These are phyloP conservation scores for Micromys minutus DNA, from an alignment of 2,113 vertebrate genomes.

Conservation along the genomic window DNA sequence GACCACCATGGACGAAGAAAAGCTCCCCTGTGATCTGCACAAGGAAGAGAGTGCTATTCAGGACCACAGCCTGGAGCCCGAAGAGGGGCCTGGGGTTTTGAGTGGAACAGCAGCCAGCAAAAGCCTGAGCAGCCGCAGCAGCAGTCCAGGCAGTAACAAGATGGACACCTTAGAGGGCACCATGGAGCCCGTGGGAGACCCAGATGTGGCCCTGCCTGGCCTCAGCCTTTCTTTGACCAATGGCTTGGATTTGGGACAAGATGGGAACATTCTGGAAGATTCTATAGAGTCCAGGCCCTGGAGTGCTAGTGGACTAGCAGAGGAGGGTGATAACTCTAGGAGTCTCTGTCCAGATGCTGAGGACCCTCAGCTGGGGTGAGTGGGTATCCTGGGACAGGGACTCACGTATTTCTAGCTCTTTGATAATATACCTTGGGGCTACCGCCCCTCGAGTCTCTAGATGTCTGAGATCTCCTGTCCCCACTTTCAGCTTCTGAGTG, in stretches of 20 bases:
- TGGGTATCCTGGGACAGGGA: background rate
- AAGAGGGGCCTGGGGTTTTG: constrained; percentile 19
- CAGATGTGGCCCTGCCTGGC: background rate
- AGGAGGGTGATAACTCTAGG: background rate
- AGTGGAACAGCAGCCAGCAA: constrained; percentile 7
- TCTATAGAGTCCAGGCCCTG: constrained; percentile 56
- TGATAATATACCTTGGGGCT: background rate
- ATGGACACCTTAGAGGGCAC: background rate
- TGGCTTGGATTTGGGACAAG: constrained; percentile 60
- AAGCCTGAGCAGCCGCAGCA: background rate
- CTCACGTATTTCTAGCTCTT: background rate
- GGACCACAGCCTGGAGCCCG: constrained; percentile 19
- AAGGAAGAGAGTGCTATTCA: background rate
- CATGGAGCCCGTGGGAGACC: background rate
- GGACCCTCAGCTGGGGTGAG: constrained; percentile 72
- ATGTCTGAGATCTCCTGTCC: background rate
- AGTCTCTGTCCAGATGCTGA: constrained; percentile 56
- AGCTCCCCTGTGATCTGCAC: background rate
- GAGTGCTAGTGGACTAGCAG: constrained; percentile 17
- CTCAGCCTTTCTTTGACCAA: constrained; percentile 67
- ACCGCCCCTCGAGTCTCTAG: background rate
- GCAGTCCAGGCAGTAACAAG: background rate
- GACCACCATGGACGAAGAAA: constrained; percentile 65
- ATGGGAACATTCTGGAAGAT: constrained; percentile 55
- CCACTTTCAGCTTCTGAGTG: background rate